Percentiles rank a stretch among this genome's conserved stretches.
phyloP scores from a whole-genome alignment of 2,888 invertebrate genomes.

The Eupithecia vulgata region DNA sequence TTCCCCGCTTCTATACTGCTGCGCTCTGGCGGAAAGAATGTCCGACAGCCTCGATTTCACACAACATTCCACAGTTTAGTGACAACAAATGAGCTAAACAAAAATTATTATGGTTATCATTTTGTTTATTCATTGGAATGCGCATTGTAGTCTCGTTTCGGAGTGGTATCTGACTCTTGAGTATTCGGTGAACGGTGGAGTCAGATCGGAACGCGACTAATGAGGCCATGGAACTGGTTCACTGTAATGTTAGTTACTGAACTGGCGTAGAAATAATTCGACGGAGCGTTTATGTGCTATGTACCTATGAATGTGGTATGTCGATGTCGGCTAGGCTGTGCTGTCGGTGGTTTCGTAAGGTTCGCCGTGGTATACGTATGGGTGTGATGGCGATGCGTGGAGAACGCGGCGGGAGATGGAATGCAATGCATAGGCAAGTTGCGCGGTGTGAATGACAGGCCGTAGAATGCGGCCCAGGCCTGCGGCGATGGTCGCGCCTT shows the following conservation, averaged over 20 bases:
- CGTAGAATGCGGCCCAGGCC: constrained; percentile 84
- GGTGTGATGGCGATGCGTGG: constrained; percentile 66
- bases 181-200: constrained; percentile 63
- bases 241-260: constrained; percentile 71
- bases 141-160: constrained; percentile 67
- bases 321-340: constrained; percentile 57
- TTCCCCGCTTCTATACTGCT: constrained; percentile 78
- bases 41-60: constrained; percentile 83
- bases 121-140: constrained; percentile 78
- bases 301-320: constrained; percentile 67
- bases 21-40: constrained; percentile 85
- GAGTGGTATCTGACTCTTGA: constrained; percentile 56
- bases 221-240: constrained; percentile 79
- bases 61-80: constrained; percentile 85
- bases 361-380: constrained; percentile 64
- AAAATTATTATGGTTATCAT: constrained; percentile 83
- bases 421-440: constrained; percentile 84
- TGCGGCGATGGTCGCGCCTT: constrained; percentile 84
- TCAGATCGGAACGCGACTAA: constrained; percentile 63
- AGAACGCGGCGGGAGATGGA: constrained; percentile 78
- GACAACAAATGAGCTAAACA: constrained; percentile 84
- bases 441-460: constrained; percentile 84
- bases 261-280: constrained; percentile 77
- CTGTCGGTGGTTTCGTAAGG: constrained; percentile 71
- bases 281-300: constrained; percentile 71